Percentiles rank a stretch among this genome's conserved stretches.
Conservation (phyloP, 2,888 invertebrate genomes). For the Aporophyla nigra region DNA sequence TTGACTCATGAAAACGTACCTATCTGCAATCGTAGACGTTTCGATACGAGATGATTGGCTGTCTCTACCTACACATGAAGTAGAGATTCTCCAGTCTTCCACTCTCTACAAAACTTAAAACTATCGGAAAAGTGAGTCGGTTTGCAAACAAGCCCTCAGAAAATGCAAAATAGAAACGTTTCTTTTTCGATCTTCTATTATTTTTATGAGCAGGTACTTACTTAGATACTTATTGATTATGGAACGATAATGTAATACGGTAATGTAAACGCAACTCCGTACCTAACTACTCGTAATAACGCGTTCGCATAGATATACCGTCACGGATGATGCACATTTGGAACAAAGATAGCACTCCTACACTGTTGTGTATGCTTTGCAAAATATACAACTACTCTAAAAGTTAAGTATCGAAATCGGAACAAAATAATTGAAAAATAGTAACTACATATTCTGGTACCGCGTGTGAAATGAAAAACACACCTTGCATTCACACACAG, state of each 20-base stretch:
- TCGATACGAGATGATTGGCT: background rate
- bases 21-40: background rate
- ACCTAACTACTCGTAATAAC: conserved; percentile 57
- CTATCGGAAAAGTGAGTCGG: background rate
- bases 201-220: background rate
- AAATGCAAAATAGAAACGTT: background rate
- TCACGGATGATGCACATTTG: conserved; percentile 76
- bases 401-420: background rate
- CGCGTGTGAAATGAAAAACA: background rate
- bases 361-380: conserved; percentile 29
- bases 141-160: background rate
- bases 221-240: conserved; percentile 12
- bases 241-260: conserved; percentile 23
- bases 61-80: too few relatives aligned
- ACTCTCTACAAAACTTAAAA: background rate
- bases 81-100: background rate
- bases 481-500: background rate
- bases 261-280: conserved; percentile 58
- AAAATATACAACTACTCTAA: conserved; percentile 27
- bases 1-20: background rate
- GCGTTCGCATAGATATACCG: conserved; percentile 70
- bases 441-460: background rate
- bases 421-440: background rate
- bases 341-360: conserved; percentile 69
- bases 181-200: background rate